Evolutionary conservation across 2,797 vertebrate species (phyloP), one percentile per base, ranked within the genome.

Genomic region (Gephyroberyx darwinii): DNA sequence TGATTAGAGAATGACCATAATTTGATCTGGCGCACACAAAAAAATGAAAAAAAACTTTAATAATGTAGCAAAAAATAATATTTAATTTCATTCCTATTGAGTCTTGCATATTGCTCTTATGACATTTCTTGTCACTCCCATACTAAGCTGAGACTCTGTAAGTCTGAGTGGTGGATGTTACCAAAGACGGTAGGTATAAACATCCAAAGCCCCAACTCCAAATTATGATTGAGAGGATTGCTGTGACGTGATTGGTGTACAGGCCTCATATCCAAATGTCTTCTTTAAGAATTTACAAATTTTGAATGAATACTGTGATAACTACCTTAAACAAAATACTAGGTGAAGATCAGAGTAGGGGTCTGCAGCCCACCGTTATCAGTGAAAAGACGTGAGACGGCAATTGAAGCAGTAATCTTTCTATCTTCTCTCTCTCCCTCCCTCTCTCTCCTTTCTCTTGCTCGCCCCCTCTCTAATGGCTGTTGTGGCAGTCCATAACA

Each of bases 321-420:
- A 66, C 60, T 37, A 54, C 31, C 41, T 65, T 30, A 30, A 22
- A 14, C 37, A 41, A 68, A 65, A 37, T n/a, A 53, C 10, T 53
- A 56, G 10, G 17, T 12, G 19, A 5, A 22, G 10, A 26, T 33
- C 31, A 33, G 17, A 39, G 2, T 20, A 30, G 3, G 35, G 2
- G 39, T 45, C 31, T 48, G 20, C 26, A 54, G 43, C n/a, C 19
- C 43, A 26, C 57, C 2, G 6, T 13, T 4, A 16, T 45, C 41
- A 60, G 19, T 54, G 39, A 60, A 52, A 64, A 10, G 1, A 35
- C 8, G 17, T 31, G 31, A 35, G 6, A 61, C 55, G 75, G 13
- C 77, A 77, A 54, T 41, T 22, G 58, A 65, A 43, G 37, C 19
- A 60, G 20, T 41, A 5, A 43, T 67, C 58, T 73, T 12, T 68